Base-by-base conservation (phyloP, 1,140 invertebrate genomes). In the Zophobas atratus region DNA sequence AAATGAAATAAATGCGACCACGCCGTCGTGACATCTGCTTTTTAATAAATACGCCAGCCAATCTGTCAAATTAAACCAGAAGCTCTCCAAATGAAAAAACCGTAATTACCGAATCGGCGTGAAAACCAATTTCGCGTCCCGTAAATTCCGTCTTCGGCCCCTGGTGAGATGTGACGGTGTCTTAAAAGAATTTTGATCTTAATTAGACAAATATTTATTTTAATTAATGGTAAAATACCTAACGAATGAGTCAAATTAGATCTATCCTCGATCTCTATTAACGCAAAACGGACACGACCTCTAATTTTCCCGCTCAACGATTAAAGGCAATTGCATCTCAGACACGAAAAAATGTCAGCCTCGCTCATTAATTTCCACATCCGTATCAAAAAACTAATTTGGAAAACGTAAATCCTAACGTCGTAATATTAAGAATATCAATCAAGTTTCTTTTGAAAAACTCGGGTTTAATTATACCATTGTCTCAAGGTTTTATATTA, bases 401-500 rank as follows among this genome's bases (percentile, higher is more conserved):
- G 49, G n/a, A 6, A 6, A 4, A 51, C 49, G 49, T 51, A 51
- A 51, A 51, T 51, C 49, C n/a, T 20, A 51, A 51, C 49, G n/a
- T 51, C 8, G 20, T 43, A 67, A 67, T 43, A 41, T 67, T 43
- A 57, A 67, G 46, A 67, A 67, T 67, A 67, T 67, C 60, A 41
- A 41, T 67, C 60, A 67, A 67, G 38, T 67, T 67, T 1, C 39
- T 43, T 67, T 67, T 67, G 60, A 67, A 67, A 67, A 67, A 67
- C 39, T 41, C 39, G 20, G 38, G 38, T 67, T 46, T 67, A 67
- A 67, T 67, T 67, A 67, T 67, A 67, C 60, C 60, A 67, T 67
- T 67, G 60, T 67, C 60, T 67, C 60, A 67, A 67, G 60, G 60
- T 67, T 67, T 67, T 67, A 67, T 39, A 67, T 67, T 67, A 67